Percentiles rank a stretch among this genome's conserved stretches.
phyloP scores from a whole-genome alignment of 2,113 vertebrate species.

The Dermatemys mawii region DNA sequence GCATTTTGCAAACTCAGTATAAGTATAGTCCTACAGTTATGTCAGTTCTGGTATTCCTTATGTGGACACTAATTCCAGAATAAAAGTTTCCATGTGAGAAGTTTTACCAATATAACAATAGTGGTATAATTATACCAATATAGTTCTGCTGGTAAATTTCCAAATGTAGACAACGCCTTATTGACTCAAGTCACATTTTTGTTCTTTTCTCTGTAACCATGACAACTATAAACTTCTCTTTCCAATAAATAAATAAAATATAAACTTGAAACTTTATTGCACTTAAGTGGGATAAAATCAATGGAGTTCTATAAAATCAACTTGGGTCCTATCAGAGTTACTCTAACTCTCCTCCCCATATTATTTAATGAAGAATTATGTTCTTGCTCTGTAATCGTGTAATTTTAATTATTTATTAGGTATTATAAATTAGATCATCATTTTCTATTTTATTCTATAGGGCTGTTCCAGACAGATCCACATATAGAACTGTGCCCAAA shows the following conservation, averaged over 20 bases:
- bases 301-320: neutral
- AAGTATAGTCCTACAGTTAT: rapidly evolving
- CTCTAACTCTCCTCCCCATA: neutral
- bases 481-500: rapidly evolving
- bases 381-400: neutral
- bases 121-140: neutral
- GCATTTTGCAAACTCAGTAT: neutral
- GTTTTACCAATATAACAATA: neutral
- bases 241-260: neutral
- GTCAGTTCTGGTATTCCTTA: neutral
- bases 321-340: neutral
- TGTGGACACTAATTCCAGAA: neutral
- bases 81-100: neutral
- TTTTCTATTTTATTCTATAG: neutral
- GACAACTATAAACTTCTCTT: neutral
- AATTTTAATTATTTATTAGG: neutral
- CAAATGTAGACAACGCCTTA: neutral
- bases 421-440: neutral
- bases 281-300: neutral
- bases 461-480: neutral
- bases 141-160: neutral
- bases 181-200: neutral
- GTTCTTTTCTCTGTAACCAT: neutral
- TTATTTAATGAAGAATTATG: neutral
- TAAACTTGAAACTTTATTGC: neutral